phyloP scores from a whole-genome alignment of 2,797 vertebrate genomes.

The Heterohyrax brucei region DNA sequence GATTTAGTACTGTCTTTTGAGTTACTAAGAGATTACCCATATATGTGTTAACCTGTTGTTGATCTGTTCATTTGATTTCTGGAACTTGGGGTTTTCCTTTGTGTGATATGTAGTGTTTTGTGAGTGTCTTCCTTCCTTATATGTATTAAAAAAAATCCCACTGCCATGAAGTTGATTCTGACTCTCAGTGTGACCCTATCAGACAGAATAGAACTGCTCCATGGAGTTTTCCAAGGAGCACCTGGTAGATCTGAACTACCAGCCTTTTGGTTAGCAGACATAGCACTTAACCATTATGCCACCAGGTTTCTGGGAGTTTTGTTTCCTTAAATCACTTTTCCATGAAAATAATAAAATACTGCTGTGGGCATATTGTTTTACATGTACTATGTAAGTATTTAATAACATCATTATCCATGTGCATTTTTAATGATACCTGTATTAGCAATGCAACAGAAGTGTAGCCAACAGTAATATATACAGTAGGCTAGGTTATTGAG shows the following conservation, averaged over 20 bases:
- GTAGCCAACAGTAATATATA: neutral
- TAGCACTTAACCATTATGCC: no score
- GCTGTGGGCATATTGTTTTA: neutral
- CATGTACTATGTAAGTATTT: neutral
- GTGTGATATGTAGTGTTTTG: neutral
- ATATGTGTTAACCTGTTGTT: neutral
- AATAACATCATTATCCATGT: neutral
- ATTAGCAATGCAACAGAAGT: conserved; percentile 39
- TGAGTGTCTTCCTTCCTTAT: neutral
- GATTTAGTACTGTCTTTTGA: neutral
- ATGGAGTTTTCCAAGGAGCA: no score
- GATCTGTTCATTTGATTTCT: conserved; percentile 11
- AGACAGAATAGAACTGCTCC: no score
- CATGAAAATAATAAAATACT: conserved; percentile 35
- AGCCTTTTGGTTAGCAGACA: no score
- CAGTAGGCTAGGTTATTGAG: no score
- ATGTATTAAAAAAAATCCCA: no score
- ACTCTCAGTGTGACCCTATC: no score
- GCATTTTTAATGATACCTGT: conserved; percentile 9
- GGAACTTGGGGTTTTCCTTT: neutral
- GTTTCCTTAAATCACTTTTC: conserved; percentile 25
- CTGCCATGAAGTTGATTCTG: no score
- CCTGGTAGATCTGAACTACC: no score
- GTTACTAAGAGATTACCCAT: neutral
- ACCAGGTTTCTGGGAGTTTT: no score